phyloP scores from a whole-genome alignment of 2,888 invertebrate species.

The Lasioglossum morio region DNA sequence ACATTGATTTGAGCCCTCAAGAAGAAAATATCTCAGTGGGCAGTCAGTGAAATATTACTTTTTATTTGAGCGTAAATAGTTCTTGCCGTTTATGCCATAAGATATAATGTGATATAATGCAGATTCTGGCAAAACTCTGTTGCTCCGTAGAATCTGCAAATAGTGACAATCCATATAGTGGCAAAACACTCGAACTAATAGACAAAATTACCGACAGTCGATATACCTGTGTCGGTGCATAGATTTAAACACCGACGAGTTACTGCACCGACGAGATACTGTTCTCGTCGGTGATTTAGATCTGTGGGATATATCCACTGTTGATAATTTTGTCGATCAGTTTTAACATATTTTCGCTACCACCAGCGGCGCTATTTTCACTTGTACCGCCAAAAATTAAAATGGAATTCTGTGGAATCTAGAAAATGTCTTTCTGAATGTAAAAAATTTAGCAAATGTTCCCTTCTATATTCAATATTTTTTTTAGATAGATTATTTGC shows the following conservation, averaged over 20 bases:
- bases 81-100: no score
- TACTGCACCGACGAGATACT: no score
- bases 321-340: neutral
- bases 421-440: neutral
- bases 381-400: neutral
- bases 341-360: neutral
- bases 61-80: no score
- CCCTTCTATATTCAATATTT: neutral
- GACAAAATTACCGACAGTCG: neutral
- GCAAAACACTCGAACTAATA: neutral
- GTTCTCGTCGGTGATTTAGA: no score
- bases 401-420: neutral
- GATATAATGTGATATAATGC: no score
- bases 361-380: neutral
- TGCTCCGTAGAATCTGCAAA: neutral
- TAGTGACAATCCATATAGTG: neutral
- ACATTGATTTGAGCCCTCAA: no score
- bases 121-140: no score
- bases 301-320: no score
- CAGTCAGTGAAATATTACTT: no score
- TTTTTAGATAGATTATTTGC: neutral
- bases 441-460: neutral
- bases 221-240: no score
- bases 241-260: no score
- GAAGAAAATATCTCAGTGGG: no score